Conservation (phyloP, 2,113 vertebrate genomes). For the Opisthocomus hoazin region DNA sequence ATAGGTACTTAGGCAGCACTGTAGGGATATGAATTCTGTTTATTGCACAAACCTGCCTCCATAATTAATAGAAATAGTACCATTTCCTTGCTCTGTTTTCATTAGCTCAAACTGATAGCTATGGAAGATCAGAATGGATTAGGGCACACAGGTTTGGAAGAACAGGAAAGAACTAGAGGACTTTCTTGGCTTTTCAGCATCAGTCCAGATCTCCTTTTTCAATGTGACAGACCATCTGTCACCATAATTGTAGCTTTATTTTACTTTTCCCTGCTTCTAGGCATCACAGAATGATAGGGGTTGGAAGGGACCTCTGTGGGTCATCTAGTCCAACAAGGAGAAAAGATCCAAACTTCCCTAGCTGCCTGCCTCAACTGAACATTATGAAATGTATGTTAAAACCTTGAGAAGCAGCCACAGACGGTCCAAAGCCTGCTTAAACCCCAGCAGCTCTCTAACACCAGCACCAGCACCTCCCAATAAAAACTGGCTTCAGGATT, state of each 20-base stretch:
- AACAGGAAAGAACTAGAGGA: background rate
- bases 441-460: background rate
- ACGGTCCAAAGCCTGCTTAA: background rate
- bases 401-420: background rate
- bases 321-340: too few species aligned
- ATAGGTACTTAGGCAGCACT: constrained; percentile 34
- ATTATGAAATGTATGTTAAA: background rate
- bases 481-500: background rate
- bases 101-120: constrained; percentile 34
- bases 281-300: too few species aligned
- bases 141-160: background rate
- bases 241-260: background rate
- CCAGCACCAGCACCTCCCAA: background rate
- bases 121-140: background rate
- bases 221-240: background rate
- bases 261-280: background rate
- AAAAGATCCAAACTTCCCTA: background rate
- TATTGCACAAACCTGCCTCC: constrained; percentile 15
- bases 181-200: background rate
- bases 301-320: too few species aligned
- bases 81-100: background rate
- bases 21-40: constrained; percentile 38
- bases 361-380: background rate
- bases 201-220: background rate
- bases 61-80: constrained; percentile 46